phyloP scores from a whole-genome alignment of 2,888 invertebrate species.

The Lasioglossum pauxillum region DNA sequence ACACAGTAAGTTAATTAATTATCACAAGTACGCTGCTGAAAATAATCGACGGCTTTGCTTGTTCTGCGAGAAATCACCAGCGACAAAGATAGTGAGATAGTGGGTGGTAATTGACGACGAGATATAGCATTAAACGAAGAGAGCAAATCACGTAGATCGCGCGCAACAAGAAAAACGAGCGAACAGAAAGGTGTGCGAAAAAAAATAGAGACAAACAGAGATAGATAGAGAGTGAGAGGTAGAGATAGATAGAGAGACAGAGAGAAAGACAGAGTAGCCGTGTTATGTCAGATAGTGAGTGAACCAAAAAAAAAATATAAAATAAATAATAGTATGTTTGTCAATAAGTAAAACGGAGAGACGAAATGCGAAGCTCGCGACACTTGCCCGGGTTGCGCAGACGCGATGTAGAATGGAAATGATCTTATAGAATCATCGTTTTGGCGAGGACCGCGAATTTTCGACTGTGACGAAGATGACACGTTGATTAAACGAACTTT shows the following conservation, averaged over 20 bases:
- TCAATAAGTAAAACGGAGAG: conserved; percentile 54
- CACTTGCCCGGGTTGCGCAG: conserved; percentile 55
- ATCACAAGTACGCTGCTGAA: conserved; percentile 10
- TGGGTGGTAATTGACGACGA: conserved; percentile 33
- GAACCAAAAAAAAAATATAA: conserved; percentile 27
- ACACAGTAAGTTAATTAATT: conserved; percentile 32
- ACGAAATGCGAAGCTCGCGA: conserved; percentile 77
- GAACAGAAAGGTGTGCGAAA: conserved; percentile 35
- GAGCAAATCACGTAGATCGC: conserved; percentile 44
- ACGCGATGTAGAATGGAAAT: neutral
- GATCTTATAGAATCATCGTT: neutral
- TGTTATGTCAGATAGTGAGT: conserved; percentile 35
- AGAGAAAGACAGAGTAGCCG: conserved; percentile 50
- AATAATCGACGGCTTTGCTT: conserved; percentile 12
- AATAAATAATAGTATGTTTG: conserved; percentile 46
- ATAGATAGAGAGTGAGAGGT: conserved; percentile 4
- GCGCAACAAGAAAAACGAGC: conserved; percentile 40
- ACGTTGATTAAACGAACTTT: neutral
- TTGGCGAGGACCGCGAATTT: neutral
- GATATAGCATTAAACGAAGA: conserved; percentile 56
- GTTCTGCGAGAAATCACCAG: neutral
- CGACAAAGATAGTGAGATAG: conserved; percentile 4
- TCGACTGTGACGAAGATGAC: neutral
- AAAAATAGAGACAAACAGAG: conserved; percentile 4
- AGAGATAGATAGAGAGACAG: conserved; percentile 37